Percentiles rank a stretch among this genome's conserved stretches.
Evolutionary conservation across 1,140 invertebrate species (phyloP).

Genomic region (Bombus soroeensis): DNA sequence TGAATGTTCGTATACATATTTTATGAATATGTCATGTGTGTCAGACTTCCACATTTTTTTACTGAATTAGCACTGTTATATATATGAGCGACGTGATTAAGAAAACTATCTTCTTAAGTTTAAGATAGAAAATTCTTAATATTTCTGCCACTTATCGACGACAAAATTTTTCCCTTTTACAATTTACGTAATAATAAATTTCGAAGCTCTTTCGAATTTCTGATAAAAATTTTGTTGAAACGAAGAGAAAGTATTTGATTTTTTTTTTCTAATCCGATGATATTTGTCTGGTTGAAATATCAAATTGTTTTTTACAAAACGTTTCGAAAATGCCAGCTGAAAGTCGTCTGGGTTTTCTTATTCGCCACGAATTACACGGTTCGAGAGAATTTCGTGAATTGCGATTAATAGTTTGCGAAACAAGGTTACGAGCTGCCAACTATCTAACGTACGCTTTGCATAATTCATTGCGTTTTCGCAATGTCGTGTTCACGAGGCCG

Average conservation of each 20-base stretch:
- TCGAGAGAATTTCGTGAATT: conserved; percentile 16
- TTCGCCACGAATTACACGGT: neutral
- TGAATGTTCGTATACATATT: no score
- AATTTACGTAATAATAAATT: no score
- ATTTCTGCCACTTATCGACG: no score
- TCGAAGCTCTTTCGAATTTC: no score
- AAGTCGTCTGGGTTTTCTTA: neutral
- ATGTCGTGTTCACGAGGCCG: neutral
- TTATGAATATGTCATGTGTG: no score
- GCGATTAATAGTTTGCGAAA: conserved; percentile 23
- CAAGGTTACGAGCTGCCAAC: conserved; percentile 6
- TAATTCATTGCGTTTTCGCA: conserved; percentile 22
- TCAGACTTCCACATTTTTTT: no score
- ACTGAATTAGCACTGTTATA: no score
- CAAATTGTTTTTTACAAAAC: neutral
- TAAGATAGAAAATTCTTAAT: no score
- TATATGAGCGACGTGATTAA: no score
- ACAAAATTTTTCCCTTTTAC: no score
- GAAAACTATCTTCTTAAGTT: no score
- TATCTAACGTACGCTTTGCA: conserved; percentile 13
- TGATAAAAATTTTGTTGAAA: no score
- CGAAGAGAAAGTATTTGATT: neutral
- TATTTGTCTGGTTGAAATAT: neutral
- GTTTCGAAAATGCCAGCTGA: neutral
- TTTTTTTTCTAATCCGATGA: neutral